These are phyloP conservation scores for Agelaius phoeniceus DNA, from an alignment of 2,113 vertebrate species.

Conservation along the genomic window DNA sequence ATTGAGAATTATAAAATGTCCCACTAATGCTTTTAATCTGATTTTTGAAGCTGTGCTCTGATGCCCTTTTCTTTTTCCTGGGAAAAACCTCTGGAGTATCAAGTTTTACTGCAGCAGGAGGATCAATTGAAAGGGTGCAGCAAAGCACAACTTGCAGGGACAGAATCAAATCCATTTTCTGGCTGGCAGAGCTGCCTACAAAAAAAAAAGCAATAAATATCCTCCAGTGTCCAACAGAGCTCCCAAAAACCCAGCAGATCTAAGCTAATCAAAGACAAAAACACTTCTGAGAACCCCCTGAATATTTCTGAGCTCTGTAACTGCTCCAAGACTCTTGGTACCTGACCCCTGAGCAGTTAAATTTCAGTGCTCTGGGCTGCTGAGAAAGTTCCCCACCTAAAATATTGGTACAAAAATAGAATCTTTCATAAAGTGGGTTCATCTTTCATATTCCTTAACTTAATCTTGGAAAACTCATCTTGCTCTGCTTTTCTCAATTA, in stretches of 20 bases:
- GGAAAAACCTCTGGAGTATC: not conserved
- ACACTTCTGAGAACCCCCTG: not conserved
- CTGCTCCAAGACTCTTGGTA: rapidly evolving
- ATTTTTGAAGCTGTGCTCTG: conserved; percentile 37
- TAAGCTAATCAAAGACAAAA: not conserved
- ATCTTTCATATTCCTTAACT: not conserved
- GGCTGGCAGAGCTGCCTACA: not conserved
- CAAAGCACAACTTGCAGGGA: not conserved
- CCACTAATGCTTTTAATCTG: conserved; percentile 42
- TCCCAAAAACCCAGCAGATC: not conserved
- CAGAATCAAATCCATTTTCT: not conserved
- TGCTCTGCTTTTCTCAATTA: not conserved
- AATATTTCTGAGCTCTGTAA: not conserved
- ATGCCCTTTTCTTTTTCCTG: not conserved
- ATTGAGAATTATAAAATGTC: conserved; percentile 32
- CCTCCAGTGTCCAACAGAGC: not conserved
- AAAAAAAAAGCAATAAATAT: not conserved
- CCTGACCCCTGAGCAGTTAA: not conserved
- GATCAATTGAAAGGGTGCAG: not conserved
- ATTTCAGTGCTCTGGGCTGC: not conserved
- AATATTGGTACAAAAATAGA: not conserved
- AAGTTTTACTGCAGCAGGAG: conserved; percentile 46
- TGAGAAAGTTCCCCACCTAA: not conserved
- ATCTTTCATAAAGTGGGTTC: not conserved
- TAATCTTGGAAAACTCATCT: not conserved